A percentile compares a stretch with the other conserved stretches of the same genome.
phyloP scores from a whole-genome alignment of 2,113 vertebrate genomes.

The Anhinga rufa region DNA sequence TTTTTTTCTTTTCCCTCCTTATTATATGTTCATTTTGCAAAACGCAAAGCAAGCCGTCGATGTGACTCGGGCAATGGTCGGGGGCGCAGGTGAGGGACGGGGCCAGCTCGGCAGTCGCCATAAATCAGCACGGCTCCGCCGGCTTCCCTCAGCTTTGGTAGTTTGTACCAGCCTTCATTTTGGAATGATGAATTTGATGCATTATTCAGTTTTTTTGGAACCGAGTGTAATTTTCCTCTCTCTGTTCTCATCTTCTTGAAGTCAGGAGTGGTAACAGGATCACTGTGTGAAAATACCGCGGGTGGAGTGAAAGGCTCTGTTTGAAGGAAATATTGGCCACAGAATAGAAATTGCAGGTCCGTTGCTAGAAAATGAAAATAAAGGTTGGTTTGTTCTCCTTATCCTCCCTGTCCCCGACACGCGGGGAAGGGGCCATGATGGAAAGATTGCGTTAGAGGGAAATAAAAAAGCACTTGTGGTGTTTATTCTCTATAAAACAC shows the following conservation, averaged over 20 bases:
- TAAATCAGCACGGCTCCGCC: not conserved
- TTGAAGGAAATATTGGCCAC: not conserved
- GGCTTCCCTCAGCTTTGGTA: not conserved
- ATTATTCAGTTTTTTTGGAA: not conserved
- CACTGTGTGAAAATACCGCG: not conserved
- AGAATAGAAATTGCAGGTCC: not conserved
- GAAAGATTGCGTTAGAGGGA: not conserved
- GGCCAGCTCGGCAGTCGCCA: not conserved
- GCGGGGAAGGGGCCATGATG: not conserved
- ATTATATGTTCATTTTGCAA: not conserved
- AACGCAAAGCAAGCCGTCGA: accelerated
- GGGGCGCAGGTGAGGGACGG: not conserved
- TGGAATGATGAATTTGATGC: not conserved
- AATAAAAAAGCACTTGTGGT: not conserved
- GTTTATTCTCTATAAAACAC: not conserved
- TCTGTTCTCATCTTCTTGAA: not conserved
- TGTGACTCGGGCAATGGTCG: accelerated
- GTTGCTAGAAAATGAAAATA: not conserved
- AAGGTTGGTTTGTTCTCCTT: not conserved
- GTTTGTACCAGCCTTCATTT: not conserved
- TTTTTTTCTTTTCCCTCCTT: too few relatives aligned
- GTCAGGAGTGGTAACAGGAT: not conserved
- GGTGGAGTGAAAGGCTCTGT: not conserved
- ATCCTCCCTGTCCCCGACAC: not conserved
- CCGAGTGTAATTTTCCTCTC: not conserved